Percentiles rank a stretch among this genome's conserved stretches.
Conservation (phyloP, 2,888 invertebrate genomes). For the Labia minor region DNA sequence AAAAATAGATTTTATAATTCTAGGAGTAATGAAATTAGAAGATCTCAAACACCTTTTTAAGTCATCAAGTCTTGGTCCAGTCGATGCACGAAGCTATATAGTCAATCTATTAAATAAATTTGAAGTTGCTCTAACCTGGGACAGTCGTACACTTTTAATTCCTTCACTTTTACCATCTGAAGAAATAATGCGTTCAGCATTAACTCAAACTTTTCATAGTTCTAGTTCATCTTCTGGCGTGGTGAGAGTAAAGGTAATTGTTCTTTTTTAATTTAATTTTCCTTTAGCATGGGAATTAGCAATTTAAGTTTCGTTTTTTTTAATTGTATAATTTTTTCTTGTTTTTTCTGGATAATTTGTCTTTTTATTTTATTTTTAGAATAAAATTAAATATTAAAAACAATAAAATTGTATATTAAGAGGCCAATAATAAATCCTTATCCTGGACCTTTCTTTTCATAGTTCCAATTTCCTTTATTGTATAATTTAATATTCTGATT, state of each 20-base stretch:
- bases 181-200: slow-evolving; percentile 39
- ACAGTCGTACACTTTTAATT: slow-evolving; percentile 76
- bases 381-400: no score
- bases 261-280: slow-evolving; percentile 22
- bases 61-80: slow-evolving; percentile 64
- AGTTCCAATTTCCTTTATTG: no score
- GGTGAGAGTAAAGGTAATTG: slow-evolving; percentile 39
- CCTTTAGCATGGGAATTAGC: no score
- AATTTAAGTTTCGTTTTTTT: no score
- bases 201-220: slow-evolving; percentile 15
- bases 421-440: no score
- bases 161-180: slow-evolving; percentile 79
- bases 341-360: neutral
- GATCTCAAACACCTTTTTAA: slow-evolving; percentile 88
- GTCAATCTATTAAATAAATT: slow-evolving; percentile 90
- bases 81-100: slow-evolving; percentile 65
- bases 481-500: no score
- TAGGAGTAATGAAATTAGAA: slow-evolving; percentile 82
- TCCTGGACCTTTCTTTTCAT: no score
- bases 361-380: slow-evolving; percentile 9
- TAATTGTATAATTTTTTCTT: no score
- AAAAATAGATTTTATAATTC: no score
- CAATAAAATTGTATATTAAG: no score
- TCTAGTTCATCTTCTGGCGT: neutral
- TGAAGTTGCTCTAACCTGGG: slow-evolving; percentile 94